Base-by-base conservation (phyloP, 1,140 invertebrate genomes). In the Cyclargus thomasi region DNA sequence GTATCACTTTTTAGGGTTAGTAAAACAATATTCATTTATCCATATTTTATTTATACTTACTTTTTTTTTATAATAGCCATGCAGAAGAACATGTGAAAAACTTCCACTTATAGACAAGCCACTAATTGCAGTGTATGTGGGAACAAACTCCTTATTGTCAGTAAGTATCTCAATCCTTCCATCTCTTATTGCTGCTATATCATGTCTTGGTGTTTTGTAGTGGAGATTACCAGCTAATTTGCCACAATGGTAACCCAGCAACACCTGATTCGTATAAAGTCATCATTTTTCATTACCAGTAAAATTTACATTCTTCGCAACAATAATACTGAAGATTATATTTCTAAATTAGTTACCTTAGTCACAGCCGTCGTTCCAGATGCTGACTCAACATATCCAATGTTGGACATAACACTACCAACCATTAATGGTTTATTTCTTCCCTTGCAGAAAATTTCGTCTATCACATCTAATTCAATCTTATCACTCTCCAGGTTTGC, bases 381-480 rank as follows among this genome's bases (percentile, higher is more conserved):
- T 8, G 94, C 92, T 35, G 93, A 92, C 80, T 95, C 94, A 8
- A 92, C 87, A 73, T 95, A 94, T 0, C 95, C 95, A 92, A 95
- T 94, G 81, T 95, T 96, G 2, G 93, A 94, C 74, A 95, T 95
- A 0, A 95, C 92, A 10, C 94, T 94, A 2, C 95, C 95, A 69
- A 96, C 93, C 1, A 93, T 77, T 2, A 96, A 85, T 21, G 94
- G 93, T 14, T 77, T 66, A 20, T 80, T 74, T 53, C 93, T 82
- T n/a, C 89, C 82, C 22, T 75, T 86, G 53, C 83, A 87, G 64
- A 85, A 90, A 6, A 88, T 74, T 14, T 78, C 66, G 7, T 79
- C 80, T 1, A 90, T 70, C 18, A 78, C 72, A 47, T 81, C 74
- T 22, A 82, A 55, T 78, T 91, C 89, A 2, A 66, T 21, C 67